A percentile compares a stretch with the other conserved stretches of the same genome.
These are phyloP conservation scores for Ctenochaetus hawaiiensis DNA, from an alignment of 2,797 vertebrate genomes.

Conservation along the genomic window DNA sequence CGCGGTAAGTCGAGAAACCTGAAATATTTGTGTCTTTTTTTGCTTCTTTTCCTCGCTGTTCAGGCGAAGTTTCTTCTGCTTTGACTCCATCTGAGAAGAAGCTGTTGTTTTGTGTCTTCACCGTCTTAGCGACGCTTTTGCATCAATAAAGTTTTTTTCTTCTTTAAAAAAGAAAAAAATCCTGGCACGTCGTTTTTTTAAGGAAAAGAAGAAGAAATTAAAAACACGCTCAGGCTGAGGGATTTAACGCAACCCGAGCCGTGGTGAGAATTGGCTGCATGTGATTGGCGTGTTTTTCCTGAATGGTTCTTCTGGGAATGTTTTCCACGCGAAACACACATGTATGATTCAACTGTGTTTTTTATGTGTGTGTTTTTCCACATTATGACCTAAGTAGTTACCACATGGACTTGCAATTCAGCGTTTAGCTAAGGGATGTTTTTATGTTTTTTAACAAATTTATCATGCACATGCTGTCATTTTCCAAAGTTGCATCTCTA, in stretches of 20 bases:
- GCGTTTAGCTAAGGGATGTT: neutral
- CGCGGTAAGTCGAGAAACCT: slow-evolving; percentile 55
- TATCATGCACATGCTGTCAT: neutral
- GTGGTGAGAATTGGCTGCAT: slow-evolving; percentile 35
- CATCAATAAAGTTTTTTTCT: no score
- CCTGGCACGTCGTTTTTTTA: neutral
- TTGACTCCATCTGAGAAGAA: neutral
- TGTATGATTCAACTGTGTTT: neutral
- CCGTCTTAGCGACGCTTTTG: neutral
- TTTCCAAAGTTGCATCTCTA: neutral
- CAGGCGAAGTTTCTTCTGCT: slow-evolving; percentile 7
- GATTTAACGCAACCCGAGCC: neutral
- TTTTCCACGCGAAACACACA: neutral
- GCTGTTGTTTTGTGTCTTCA: neutral
- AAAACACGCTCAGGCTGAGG: neutral
- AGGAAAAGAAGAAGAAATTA: neutral
- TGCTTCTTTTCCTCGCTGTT: neutral
- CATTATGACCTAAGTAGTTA: neutral
- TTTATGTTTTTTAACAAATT: no score
- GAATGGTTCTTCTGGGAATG: slow-evolving; percentile 6
- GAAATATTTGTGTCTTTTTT: neutral
- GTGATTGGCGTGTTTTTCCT: slow-evolving; percentile 36
- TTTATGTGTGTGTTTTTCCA: slow-evolving; percentile 31
- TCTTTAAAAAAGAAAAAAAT: neutral
- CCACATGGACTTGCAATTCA: neutral